Percentiles rank a stretch among this genome's conserved stretches.
Evolutionary conservation across 2,113 vertebrate genomes (phyloP).

Genomic region (Vulpes vulpes): DNA sequence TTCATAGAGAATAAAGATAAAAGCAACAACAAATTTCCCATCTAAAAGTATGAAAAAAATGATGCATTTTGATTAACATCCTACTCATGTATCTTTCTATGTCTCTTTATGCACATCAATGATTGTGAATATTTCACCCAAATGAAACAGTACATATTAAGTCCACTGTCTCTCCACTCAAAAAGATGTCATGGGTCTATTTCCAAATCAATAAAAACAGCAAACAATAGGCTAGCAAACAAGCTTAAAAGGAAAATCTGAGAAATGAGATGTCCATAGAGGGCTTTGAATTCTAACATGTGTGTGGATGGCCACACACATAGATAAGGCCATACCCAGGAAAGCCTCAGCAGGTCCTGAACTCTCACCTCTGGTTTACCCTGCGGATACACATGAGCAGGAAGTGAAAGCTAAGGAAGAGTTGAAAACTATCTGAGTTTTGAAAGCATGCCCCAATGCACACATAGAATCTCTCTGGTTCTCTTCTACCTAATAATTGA

Average conservation of each 20-base stretch:
- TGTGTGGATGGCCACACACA: background rate
- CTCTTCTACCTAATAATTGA: background rate
- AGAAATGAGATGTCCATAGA: background rate
- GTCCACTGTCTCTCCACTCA: background rate
- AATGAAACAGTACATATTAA: background rate
- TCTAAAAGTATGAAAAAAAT: background rate
- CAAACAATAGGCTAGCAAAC: background rate
- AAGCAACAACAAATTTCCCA: background rate
- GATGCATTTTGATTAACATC: background rate
- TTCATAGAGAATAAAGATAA: slow-evolving; percentile 35
- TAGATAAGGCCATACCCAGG: background rate
- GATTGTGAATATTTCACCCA: background rate
- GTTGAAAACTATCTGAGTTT: background rate
- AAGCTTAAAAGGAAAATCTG: background rate
- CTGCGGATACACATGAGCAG: background rate
- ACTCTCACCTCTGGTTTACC: background rate
- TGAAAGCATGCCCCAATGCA: background rate
- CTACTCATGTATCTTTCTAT: background rate
- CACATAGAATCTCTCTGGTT: background rate
- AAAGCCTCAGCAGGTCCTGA: background rate
- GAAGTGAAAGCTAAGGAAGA: background rate
- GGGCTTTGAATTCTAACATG: background rate
- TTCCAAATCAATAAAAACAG: slow-evolving; percentile 20
- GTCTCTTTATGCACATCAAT: background rate
- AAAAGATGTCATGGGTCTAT: background rate